Evolutionary conservation across 2,888 invertebrate genomes (phyloP).

Genomic region (Itoplectis maculator): DNA sequence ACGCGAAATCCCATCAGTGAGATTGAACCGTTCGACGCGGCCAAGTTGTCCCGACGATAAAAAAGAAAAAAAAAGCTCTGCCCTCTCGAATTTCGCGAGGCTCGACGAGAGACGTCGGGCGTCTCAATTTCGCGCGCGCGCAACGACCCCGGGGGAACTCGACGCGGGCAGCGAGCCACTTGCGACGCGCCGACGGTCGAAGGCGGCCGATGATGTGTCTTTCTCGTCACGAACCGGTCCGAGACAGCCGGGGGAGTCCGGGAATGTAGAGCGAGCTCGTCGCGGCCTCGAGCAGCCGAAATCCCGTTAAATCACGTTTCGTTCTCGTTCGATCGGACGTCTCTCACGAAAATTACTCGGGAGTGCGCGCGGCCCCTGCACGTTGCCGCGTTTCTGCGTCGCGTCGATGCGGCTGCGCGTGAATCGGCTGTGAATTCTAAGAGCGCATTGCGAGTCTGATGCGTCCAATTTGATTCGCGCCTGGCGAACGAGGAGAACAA

Average conservation of each 20-base stretch:
- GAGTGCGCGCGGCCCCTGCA: background rate
- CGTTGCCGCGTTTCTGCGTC: background rate
- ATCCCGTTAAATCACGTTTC: conserved; percentile 54
- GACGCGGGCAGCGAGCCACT: background rate
- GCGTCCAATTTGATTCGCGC: conserved; percentile 25
- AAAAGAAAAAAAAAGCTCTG: background rate
- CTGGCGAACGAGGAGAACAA: conserved; percentile 28
- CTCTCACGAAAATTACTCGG: conserved; percentile 4
- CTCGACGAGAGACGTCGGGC: conserved; percentile 16
- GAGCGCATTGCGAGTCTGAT: conserved; percentile 55
- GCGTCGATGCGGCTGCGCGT: too few relatives aligned
- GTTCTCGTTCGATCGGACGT: conserved; percentile 21
- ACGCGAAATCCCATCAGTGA: conserved; percentile 37
- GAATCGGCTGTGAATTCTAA: conserved; percentile 46
- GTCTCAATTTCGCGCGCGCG: conserved; percentile 33
- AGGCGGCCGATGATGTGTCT: conserved; percentile 33
- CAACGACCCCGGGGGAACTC: conserved; percentile 1
- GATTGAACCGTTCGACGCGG: conserved; percentile 47
- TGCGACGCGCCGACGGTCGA: background rate
- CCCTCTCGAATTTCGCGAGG: conserved; percentile 35
- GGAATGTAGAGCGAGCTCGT: conserved; percentile 31
- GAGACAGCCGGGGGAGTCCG: too few relatives aligned
- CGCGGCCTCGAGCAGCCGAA: conserved; percentile 14
- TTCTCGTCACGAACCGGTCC: conserved; percentile 36
- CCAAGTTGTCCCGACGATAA: conserved; percentile 42